Base-by-base conservation (phyloP, 2,888 invertebrate genomes). In the Gordius sp. region DNA sequence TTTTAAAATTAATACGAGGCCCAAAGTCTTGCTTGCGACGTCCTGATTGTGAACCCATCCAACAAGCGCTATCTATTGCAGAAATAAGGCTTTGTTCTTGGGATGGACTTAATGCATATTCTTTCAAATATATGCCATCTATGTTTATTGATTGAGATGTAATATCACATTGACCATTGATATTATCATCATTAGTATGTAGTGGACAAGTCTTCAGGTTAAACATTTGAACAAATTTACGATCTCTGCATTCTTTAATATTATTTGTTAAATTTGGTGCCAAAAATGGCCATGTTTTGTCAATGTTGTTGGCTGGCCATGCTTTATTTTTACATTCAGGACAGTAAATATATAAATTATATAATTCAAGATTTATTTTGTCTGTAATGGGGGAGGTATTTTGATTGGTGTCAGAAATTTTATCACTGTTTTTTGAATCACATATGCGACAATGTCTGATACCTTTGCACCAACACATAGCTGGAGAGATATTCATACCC, bases 1-100 rank as follows among this genome's bases (percentile, higher is more conserved):
- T 85, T 67, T 89, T 93, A 68, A 99, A 97, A 70, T 97, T 97
- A 8, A 89, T 86, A 71, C 89, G 91, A 0, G 97, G 97, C 1
- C 97, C 97, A 70, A 79, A 93, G 69, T 97, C 97, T 76, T 78
- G 66, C 63, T 69, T 71, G 56, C 65, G 62, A 52, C 68, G 62
- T 2, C 69, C 69, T n/a, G 69, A 69, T 61, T 69, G 69, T n/a
- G 69, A 69, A 26, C 64, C 62, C 1, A 64, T 60, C 66, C 69
- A 69, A 13, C 63, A 62, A 18, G 63, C 63, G 41, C 61, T 59
- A 57, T 66, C 64, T 2, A 69, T 68, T 20, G 63, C 59, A 56
- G 4, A 4, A 16, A 56, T n/a, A 2, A 33, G 13, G 39, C n/a
- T 18, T 8, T 25, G 18, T 1, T 41, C 33, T 39, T 28, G 27